Evolutionary conservation across 1,140 invertebrate species (phyloP).

Genomic region (Drosophila ficusphila): DNA sequence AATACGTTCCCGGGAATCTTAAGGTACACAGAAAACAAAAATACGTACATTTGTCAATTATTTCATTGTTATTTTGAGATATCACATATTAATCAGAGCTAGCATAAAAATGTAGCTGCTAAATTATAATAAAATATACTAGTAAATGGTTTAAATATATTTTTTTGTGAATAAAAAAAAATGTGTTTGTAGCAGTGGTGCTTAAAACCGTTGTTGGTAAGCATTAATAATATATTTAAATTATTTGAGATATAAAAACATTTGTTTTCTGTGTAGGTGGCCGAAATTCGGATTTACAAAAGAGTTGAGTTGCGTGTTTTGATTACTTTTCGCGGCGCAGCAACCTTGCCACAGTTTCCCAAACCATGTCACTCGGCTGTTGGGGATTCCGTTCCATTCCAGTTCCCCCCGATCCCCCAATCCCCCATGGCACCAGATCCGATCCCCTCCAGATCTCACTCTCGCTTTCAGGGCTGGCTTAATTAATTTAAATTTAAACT

Average conservation of each 20-base stretch:
- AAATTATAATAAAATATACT: no score
- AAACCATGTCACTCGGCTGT: conserved; percentile 44
- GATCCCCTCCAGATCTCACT: conserved; percentile 26
- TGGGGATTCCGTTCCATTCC: conserved; percentile 20
- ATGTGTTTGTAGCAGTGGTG: no score
- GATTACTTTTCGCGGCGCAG: conserved; percentile 7
- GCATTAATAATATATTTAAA: no score
- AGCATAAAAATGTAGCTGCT: no score
- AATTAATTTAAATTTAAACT: conserved; percentile 72
- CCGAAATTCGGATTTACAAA: conserved; percentile 10
- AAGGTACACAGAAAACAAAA: background rate
- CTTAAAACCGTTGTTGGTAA: no score
- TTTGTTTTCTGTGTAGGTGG: background rate
- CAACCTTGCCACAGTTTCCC: conserved; percentile 63
- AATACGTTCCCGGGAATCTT: background rate
- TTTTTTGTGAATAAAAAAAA: no score
- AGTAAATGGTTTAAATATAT: no score
- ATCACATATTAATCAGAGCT: no score
- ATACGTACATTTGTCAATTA: no score
- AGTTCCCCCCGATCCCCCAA: background rate
- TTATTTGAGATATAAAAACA: no score
- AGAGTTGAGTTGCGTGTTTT: conserved; percentile 3
- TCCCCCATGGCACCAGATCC: background rate
- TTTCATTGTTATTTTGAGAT: no score
- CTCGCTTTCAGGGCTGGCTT: conserved; percentile 61